Base-by-base conservation (phyloP, 2,888 invertebrate species). In the Eurytoma californica region DNA sequence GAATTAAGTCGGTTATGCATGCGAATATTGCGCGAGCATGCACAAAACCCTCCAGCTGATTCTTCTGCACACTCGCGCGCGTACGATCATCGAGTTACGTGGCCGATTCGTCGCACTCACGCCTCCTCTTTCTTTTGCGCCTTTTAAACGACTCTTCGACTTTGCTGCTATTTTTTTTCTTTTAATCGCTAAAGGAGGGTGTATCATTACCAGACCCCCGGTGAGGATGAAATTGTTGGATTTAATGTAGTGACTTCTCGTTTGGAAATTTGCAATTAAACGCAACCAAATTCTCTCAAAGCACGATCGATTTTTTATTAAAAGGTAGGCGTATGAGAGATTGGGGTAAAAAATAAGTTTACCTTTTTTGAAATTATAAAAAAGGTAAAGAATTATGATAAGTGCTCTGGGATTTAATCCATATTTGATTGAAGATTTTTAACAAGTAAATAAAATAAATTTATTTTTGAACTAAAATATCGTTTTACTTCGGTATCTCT, bases 251-350 rank as follows among this genome's bases (percentile, higher is more conserved):
- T 58, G 70, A 72, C 77, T 77, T 28, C 39, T 51, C 77, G 66
- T 72, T 77, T 58, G 70, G 66, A 51, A 72, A 57, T 77, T 77
- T 65, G 70, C 57, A 77, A 77, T 77, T 77, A 77, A 63, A 47
- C 12, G 14, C 47, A 39, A 39, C 9, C 2, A 9, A 1, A 39
- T 39, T 7, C 30, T 30, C 30, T 30, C 30, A 30, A 3, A 4
- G 7, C 30, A 30, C 30, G 30, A 39, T 39, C 39, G 39, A 30
- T n/a, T 4, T 4, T 0, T 39, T 39, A 39, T 39, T 39, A 30
- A 30, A 4, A 30, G 30, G n/a, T n/a, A n/a, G n/a, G n/a, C n/a
- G n/a, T n/a, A n/a, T n/a, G n/a, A n/a, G n/a, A n/a, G n/a, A n/a
- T n/a, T n/a, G n/a, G n/a, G n/a, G n/a, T n/a, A n/a, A n/a, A n/a